Percentiles rank a stretch among this genome's conserved stretches.
phyloP scores from a whole-genome alignment of 1,140 invertebrate genomes.

The Drosophila setifemur region DNA sequence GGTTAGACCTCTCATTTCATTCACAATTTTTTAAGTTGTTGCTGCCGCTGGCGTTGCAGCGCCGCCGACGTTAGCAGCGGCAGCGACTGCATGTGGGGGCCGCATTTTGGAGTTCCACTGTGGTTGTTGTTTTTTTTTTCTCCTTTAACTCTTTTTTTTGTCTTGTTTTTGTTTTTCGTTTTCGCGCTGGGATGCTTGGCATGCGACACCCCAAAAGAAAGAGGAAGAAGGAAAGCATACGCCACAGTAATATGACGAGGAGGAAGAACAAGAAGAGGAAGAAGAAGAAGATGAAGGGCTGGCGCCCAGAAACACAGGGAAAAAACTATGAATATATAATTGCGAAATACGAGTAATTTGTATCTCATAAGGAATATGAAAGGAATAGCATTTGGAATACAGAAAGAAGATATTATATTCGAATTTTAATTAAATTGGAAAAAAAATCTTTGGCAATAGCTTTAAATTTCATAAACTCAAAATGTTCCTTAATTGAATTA shows the following conservation, averaged over 20 bases:
- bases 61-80: constrained; percentile 6
- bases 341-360: too few relatives aligned
- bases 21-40: constrained; percentile 63
- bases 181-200: constrained; percentile 47
- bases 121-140: constrained; percentile 7
- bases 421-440: too few relatives aligned
- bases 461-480: too few relatives aligned
- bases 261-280: neutral
- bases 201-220: constrained; percentile 49
- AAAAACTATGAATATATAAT: too few relatives aligned
- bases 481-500: too few relatives aligned
- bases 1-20: constrained; percentile 72
- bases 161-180: neutral
- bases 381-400: too few relatives aligned
- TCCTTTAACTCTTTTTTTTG: neutral
- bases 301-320: neutral
- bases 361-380: too few relatives aligned
- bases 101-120: constrained; percentile 44
- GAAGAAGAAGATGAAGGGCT: neutral
- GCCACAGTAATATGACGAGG: neutral
- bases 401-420: too few relatives aligned
- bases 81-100: constrained; percentile 40
- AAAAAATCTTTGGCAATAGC: too few relatives aligned
- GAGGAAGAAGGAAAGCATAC: too few relatives aligned
- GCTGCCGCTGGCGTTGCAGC: constrained; percentile 7